phyloP scores from a whole-genome alignment of 2,888 invertebrate genomes.

The Biston stratarius region DNA sequence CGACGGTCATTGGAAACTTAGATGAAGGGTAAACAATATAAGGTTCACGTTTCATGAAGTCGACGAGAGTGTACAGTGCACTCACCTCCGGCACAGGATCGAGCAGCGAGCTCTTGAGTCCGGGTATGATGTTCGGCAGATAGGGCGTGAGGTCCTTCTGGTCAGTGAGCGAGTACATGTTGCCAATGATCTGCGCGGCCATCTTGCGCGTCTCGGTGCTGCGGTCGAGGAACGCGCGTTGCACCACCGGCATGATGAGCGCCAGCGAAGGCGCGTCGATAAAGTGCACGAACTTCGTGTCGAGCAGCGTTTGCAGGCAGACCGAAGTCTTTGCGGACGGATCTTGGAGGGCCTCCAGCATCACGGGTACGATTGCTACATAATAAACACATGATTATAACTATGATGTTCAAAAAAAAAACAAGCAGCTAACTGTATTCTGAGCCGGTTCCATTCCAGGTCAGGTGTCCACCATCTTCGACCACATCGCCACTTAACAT shows the following conservation, averaged over 20 bases:
- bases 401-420: not conserved
- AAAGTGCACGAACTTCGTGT: constrained; percentile 99
- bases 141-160: constrained; percentile 99
- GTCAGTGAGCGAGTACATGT: constrained; percentile 99
- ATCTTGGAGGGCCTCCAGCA: constrained; percentile 97
- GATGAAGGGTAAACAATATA: not conserved
- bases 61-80: not conserved
- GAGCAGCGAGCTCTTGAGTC: constrained; percentile 96
- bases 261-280: constrained; percentile 99
- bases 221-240: constrained; percentile 98
- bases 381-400: not conserved
- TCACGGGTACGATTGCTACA: constrained; percentile 93
- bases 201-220: constrained; percentile 99
- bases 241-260: constrained; percentile 99
- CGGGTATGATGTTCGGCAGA: constrained; percentile 97
- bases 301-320: constrained; percentile 96
- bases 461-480: no score
- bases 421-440: no score
- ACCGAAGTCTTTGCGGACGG: constrained; percentile 97
- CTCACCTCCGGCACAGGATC: constrained; percentile 98
- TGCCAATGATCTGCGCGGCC: constrained; percentile 99
- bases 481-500: no score
- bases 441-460: no score
- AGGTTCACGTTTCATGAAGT: not conserved
- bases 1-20: not conserved